Conservation (phyloP, 2,797 vertebrate species). For the Schizothorax lantsangensis region DNA sequence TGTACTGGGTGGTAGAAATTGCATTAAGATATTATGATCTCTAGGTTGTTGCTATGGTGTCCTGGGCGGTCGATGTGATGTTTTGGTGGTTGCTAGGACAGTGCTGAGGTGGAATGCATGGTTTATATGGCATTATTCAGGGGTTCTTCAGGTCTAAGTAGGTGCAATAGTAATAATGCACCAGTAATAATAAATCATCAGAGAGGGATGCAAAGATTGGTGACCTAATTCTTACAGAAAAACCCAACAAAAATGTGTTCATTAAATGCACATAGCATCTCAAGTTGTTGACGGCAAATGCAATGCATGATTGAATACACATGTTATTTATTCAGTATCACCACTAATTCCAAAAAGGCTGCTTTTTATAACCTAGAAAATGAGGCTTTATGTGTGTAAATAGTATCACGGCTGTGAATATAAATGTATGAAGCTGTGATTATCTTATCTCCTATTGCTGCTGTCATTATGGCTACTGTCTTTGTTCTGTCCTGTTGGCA, state of each 20-base stretch:
- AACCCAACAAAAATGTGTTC: background rate
- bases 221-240: background rate
- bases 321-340: background rate
- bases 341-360: background rate
- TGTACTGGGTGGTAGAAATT: background rate
- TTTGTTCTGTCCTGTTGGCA: conserved; percentile 66
- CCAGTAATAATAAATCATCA: conserved; percentile 30
- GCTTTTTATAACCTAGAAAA: conserved; percentile 12
- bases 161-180: background rate
- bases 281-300: background rate
- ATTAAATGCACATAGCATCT: conserved; percentile 11
- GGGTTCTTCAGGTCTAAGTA: background rate
- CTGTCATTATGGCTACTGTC: conserved; percentile 54
- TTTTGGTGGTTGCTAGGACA: background rate
- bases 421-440: conserved; percentile 45
- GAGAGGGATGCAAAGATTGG: conserved; percentile 8
- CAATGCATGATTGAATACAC: background rate
- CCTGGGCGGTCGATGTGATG: background rate
- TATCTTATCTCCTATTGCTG: conserved; percentile 55
- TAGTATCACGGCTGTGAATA: conserved; percentile 17
- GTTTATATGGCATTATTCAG: background rate
- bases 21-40: background rate
- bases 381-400: conserved; percentile 32
- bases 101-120: background rate
- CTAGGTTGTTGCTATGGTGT: background rate